Percentiles rank a stretch among this genome's conserved stretches.
Evolutionary conservation across 2,888 invertebrate genomes (phyloP).

Genomic region (Epicampocera succincta): DNA sequence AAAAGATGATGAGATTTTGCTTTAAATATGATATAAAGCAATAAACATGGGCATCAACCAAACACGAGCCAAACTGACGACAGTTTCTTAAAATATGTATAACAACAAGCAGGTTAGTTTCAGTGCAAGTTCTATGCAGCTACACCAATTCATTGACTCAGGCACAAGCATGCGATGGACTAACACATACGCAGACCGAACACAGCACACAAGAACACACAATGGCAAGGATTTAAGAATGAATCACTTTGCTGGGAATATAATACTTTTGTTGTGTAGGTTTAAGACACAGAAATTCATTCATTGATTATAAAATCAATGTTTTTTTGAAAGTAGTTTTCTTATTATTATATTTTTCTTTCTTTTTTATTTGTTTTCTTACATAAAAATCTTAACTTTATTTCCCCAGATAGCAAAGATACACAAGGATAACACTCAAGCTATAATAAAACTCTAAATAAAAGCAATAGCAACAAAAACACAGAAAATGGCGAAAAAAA

Average conservation of each 20-base stretch:
- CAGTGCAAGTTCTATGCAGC: conserved; percentile 2
- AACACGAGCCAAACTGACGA: conserved; percentile 68
- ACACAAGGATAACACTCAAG: conserved; percentile 23
- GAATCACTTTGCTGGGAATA: conserved; percentile 41
- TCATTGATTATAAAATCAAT: conserved; percentile 71
- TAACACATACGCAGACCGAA: background rate
- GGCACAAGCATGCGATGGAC: conserved; percentile 27
- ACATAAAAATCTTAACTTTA: conserved; percentile 35
- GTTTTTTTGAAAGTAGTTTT: background rate
- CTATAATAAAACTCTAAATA: conserved; percentile 1
- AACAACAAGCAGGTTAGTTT: conserved; percentile 11
- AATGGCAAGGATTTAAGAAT: conserved; percentile 20
- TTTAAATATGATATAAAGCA: background rate
- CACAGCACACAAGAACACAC: background rate
- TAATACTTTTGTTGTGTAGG: conserved; percentile 7
- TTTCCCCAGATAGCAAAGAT: conserved; percentile 24
- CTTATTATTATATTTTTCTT: too few relatives aligned
- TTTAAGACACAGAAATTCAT: conserved; percentile 49
- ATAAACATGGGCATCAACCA: conserved; percentile 26
- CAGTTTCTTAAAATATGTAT: conserved; percentile 40
- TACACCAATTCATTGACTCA: conserved; percentile 56
- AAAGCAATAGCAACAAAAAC: background rate
- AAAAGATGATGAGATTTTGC: conserved; percentile 18
- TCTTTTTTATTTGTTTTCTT: background rate
- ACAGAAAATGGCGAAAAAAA: background rate